A percentile compares a stretch with the other conserved stretches of the same genome.
Conservation (phyloP, 2,113 vertebrate species). For the Chaetops frenatus region DNA sequence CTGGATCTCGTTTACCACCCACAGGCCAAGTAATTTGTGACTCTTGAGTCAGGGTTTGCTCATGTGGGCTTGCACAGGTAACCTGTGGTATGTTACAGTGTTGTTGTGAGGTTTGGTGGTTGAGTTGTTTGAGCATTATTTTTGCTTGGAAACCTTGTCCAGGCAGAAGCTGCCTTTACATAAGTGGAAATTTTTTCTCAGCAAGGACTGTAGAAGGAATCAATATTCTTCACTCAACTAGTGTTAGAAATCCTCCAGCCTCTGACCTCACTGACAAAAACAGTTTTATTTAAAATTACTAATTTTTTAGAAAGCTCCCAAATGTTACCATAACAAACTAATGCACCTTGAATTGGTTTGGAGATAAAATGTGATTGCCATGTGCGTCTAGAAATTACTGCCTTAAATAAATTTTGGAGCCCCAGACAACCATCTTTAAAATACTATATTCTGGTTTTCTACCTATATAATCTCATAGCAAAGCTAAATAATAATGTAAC, state of each 20-base stretch:
- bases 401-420: slow-evolving; percentile 17
- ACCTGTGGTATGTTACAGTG: background rate
- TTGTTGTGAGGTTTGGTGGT: accelerated
- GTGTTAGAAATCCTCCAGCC: background rate
- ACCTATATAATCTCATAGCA: slow-evolving; percentile 5
- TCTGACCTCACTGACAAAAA: background rate
- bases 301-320: slow-evolving; percentile 15
- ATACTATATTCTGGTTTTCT: background rate
- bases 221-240: background rate
- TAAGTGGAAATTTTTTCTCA: background rate
- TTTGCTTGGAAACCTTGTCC: background rate
- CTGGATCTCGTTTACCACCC: background rate
- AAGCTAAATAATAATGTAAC: slow-evolving; percentile 28
- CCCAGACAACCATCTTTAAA: slow-evolving; percentile 14
- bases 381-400: slow-evolving; percentile 3
- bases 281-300: slow-evolving; percentile 39
- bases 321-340: slow-evolving; percentile 7
- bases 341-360: slow-evolving; percentile 21
- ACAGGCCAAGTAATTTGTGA: background rate
- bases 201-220: background rate
- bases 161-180: background rate
- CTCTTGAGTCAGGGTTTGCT: background rate
- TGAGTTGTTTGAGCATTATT: background rate
- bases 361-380: slow-evolving; percentile 4
- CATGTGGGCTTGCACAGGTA: background rate